Evolutionary conservation across 1,140 invertebrate species (phyloP).

Genomic region (Leptestheria dahalacensis): DNA sequence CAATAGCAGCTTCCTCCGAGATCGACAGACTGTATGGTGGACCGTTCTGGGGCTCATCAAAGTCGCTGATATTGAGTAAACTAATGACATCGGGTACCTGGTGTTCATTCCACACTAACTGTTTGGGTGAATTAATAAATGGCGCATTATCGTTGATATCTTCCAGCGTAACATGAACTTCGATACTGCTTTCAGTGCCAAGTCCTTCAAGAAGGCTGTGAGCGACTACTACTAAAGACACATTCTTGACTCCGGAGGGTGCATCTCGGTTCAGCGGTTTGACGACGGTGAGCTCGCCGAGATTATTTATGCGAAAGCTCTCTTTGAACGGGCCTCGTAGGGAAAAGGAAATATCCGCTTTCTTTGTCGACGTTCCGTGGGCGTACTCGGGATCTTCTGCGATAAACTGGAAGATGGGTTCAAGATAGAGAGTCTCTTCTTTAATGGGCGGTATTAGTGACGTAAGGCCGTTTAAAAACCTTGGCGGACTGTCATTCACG

Average conservation of each 20-base stretch:
- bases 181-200: conserved; percentile 39
- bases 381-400: conserved; percentile 74
- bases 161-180: conserved; percentile 54
- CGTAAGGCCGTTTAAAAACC: conserved; percentile 36
- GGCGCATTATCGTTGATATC: conserved; percentile 86
- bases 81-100: conserved; percentile 43
- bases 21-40: conserved; percentile 61
- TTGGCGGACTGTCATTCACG: conserved; percentile 65
- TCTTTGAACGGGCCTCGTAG: not conserved
- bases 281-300: conserved; percentile 21
- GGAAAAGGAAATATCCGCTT: conserved; percentile 58
- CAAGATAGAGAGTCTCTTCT: conserved; percentile 11
- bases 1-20: conserved; percentile 43
- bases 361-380: conserved; percentile 43
- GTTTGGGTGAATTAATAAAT: too few relatives aligned
- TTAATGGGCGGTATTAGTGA: not conserved
- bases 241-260: conserved; percentile 60
- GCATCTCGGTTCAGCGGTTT: conserved; percentile 64
- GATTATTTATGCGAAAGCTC: conserved; percentile 27
- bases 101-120: conserved; percentile 71
- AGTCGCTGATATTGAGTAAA: conserved; percentile 56
- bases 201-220: conserved; percentile 47
- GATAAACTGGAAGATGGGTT: conserved; percentile 28
- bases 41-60: conserved; percentile 59
- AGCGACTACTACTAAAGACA: conserved; percentile 69